These are phyloP conservation scores for Phalacrocorax aristotelis DNA, from an alignment of 2,113 vertebrate genomes.

Conservation along the genomic window DNA sequence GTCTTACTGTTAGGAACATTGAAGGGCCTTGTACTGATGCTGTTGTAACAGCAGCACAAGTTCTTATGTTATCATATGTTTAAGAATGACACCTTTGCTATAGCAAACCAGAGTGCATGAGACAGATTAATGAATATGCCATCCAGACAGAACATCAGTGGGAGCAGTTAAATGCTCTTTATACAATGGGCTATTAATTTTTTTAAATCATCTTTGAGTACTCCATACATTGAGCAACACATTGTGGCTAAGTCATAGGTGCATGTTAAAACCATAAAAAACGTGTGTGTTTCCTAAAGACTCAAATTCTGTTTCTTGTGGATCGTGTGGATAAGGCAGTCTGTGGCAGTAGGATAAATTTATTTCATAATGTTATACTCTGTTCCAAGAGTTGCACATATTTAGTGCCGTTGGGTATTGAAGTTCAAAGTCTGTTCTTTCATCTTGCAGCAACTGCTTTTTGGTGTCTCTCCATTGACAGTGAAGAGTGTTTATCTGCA, in stretches of 20 bases:
- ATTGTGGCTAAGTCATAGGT: not conserved
- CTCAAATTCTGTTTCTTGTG: not conserved
- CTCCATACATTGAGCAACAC: not conserved
- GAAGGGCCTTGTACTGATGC: not conserved
- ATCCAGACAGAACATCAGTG: not conserved
- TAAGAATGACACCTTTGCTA: slow-evolving; percentile 11
- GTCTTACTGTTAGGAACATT: not conserved
- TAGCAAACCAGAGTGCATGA: not conserved
- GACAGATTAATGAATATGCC: not conserved
- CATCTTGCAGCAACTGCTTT: not conserved
- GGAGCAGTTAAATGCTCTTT: slow-evolving; percentile 22
- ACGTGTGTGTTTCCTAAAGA: not conserved
- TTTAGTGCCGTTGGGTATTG: not conserved
- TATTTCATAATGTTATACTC: not conserved
- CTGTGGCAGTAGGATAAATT: not conserved
- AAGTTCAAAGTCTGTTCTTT: not conserved
- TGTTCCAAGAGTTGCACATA: not conserved
- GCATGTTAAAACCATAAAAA: not conserved
- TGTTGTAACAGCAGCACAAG: not conserved
- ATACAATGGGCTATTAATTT: not conserved
- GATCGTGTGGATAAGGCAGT: not conserved
- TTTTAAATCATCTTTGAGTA: not conserved
- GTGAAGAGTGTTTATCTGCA: not conserved
- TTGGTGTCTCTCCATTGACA: not conserved
- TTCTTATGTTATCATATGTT: not conserved